Evolutionary conservation across 2,113 vertebrate genomes (phyloP).

Genomic region (Clarias macrocephalus): DNA sequence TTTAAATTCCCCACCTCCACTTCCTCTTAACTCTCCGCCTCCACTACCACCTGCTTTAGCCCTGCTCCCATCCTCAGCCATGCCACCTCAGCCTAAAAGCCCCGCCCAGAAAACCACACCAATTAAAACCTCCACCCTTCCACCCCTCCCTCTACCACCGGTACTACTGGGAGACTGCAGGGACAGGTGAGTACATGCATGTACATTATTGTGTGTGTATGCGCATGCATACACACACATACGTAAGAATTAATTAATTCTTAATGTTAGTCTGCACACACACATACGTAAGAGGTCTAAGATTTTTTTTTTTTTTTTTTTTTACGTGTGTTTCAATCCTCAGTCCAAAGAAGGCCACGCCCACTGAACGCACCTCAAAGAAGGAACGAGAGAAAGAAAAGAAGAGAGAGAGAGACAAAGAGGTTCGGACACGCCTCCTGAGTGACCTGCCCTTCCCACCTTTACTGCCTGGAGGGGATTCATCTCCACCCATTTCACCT

Average conservation of each 20-base stretch:
- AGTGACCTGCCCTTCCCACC: conserved; percentile 94
- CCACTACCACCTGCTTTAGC: conserved; percentile 65
- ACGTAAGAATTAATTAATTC: too few relatives aligned
- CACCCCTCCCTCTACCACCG: conserved; percentile 90
- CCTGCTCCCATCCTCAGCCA: conserved; percentile 68
- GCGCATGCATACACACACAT: background rate
- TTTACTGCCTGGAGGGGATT: conserved; percentile 83
- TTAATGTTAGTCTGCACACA: background rate
- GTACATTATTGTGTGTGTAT: too few relatives aligned
- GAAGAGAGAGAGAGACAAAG: conserved; percentile 74
- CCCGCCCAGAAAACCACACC: conserved; percentile 77
- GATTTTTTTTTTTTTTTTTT: background rate
- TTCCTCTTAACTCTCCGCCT: conserved; percentile 47
- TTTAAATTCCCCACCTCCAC: conserved; percentile 64
- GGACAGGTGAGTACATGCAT: conserved; percentile 82
- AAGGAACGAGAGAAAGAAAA: conserved; percentile 82
- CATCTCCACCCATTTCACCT: conserved; percentile 89
- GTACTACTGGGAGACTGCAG: conserved; percentile 87
- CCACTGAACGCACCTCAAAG: conserved; percentile 80
- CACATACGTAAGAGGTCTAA: background rate
- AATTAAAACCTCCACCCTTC: conserved; percentile 93
- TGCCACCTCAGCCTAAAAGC: conserved; percentile 72
- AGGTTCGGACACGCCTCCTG: conserved; percentile 86
- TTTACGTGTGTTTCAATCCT: background rate
- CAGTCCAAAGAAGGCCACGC: conserved; percentile 89